Evolutionary conservation across 2,888 invertebrate species (phyloP).

Genomic region (Diarsia rubi): DNA sequence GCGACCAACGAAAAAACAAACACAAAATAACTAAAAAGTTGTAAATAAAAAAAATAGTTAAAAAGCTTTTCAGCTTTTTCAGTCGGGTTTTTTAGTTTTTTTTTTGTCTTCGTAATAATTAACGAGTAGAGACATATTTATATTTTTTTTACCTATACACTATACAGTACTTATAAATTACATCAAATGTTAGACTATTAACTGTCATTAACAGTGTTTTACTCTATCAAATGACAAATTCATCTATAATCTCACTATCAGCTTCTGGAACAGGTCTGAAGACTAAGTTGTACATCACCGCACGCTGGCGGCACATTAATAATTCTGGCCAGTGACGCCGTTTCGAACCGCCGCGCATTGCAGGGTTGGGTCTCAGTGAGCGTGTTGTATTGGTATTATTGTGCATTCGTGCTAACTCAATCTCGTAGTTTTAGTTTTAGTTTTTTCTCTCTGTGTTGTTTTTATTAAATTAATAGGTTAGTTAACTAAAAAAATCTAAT

Average conservation of each 20-base stretch:
- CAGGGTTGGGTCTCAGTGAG: slow-evolving; percentile 17
- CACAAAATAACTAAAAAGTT: too few species aligned
- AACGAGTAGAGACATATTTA: too few species aligned
- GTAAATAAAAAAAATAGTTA: too few species aligned
- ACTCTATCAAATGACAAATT: background rate
- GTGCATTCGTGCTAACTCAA: background rate
- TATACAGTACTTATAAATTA: background rate
- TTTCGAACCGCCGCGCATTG: slow-evolving; percentile 43
- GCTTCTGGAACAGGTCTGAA: slow-evolving; percentile 27
- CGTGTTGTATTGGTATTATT: background rate
- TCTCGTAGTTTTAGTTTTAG: background rate
- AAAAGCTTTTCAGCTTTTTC: too few species aligned
- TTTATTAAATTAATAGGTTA: too few species aligned
- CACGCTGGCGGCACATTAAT: slow-evolving; percentile 61
- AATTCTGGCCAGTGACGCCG: slow-evolving; percentile 59
- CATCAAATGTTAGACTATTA: background rate
- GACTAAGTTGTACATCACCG: slow-evolving; percentile 57
- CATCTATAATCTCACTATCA: slow-evolving; percentile 24
- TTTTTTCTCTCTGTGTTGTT: too few species aligned
- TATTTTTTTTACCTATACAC: background rate
- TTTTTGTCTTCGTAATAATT: too few species aligned
- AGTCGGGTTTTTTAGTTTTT: too few species aligned
- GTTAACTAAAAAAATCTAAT: too few species aligned
- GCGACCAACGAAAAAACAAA: too few species aligned
- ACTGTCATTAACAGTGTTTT: background rate